Conservation (phyloP, 2,797 vertebrate species). For the Typhlichthys subterraneus region DNA sequence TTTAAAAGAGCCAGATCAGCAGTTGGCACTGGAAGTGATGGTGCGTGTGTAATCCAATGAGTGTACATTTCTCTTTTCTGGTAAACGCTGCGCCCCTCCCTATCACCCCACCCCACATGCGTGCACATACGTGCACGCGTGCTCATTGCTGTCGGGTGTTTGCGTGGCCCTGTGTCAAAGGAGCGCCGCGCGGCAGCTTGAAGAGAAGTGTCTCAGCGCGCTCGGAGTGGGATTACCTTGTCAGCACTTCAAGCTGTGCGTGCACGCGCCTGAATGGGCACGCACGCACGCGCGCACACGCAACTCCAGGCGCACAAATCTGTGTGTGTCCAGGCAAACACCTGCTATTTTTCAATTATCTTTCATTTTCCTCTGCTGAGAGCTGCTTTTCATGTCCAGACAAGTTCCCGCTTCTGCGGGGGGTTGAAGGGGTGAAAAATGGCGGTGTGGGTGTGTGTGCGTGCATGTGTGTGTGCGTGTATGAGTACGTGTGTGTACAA, state of each 20-base stretch:
- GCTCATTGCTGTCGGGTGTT: background rate
- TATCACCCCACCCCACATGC: constrained; percentile 33
- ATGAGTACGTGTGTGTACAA: constrained; percentile 1
- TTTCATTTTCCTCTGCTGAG: constrained; percentile 58
- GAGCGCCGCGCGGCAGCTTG: constrained; percentile 42
- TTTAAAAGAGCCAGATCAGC: constrained; percentile 62
- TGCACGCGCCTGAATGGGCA: background rate
- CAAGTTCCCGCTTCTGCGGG: constrained; percentile 32
- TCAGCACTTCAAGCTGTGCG: constrained; percentile 68
- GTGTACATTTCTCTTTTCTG: too few relatives aligned
- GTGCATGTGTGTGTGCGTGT: background rate
- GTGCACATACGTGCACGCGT: background rate
- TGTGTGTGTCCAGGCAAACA: constrained; percentile 39
- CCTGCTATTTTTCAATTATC: constrained; percentile 71
- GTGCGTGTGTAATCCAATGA: constrained; percentile 41
- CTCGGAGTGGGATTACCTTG: constrained; percentile 61
- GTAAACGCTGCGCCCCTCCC: constrained; percentile 5
- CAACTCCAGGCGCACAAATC: constrained; percentile 33
- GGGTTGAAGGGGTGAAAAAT: constrained; percentile 34
- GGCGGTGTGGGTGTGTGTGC: background rate
- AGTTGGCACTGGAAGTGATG: constrained; percentile 35
- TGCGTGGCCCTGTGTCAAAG: constrained; percentile 54
- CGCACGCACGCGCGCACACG: constrained; percentile 9
- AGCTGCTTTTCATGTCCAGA: constrained; percentile 56
- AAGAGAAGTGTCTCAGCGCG: constrained; percentile 53